These are phyloP conservation scores for Sorex araneus DNA, from an alignment of 2,113 vertebrate species.

Conservation along the genomic window DNA sequence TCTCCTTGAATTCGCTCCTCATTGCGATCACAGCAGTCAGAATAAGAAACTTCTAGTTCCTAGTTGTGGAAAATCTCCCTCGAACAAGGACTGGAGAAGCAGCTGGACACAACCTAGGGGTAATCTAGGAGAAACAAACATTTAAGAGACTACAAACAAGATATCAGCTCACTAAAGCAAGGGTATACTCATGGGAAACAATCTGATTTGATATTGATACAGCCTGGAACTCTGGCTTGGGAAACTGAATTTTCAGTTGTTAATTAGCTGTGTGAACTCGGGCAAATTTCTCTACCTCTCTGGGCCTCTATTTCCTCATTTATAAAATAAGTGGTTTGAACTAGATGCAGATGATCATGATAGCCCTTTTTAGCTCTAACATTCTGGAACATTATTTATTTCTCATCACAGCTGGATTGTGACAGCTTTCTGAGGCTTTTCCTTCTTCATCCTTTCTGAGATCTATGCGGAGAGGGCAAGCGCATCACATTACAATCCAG, in stretches of 20 bases:
- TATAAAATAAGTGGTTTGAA: slow-evolving; percentile 45
- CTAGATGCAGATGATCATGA: neutral
- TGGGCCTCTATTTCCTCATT: slow-evolving; percentile 50
- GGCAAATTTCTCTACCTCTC: slow-evolving; percentile 39
- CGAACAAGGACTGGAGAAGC: neutral
- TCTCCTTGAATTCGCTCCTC: neutral
- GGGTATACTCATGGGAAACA: fast-evolving
- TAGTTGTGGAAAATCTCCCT: neutral
- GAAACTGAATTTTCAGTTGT: neutral
- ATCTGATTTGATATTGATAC: neutral
- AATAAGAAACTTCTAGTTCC: neutral
- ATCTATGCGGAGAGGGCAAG: neutral
- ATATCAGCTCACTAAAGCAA: neutral
- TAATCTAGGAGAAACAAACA: neutral
- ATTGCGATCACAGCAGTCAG: neutral
- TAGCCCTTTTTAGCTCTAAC: slow-evolving; percentile 6
- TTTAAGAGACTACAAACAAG: neutral
- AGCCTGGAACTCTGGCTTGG: neutral
- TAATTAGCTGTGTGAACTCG: slow-evolving; percentile 55
- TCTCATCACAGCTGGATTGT: neutral
- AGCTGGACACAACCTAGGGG: neutral
- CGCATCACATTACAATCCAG: neutral
- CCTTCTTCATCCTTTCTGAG: neutral
- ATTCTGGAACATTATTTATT: neutral
- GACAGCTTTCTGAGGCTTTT: slow-evolving; percentile 29